Conservation (phyloP, 2,888 invertebrate genomes). For the Lasioglossum calceatum region DNA sequence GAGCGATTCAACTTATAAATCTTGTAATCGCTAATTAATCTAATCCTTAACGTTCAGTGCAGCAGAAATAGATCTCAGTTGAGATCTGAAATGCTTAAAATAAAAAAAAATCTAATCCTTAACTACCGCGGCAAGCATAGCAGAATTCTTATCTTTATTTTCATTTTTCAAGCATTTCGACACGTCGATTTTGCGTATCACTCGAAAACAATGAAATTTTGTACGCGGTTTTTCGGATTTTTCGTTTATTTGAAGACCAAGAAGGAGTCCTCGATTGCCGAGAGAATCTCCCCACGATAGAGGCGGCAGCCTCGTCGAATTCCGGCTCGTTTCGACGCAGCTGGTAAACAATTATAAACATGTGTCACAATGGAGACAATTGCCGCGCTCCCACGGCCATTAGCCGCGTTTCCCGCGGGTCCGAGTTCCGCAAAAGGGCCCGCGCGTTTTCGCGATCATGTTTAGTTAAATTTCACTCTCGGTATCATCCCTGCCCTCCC, state of each 20-base stretch:
- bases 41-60: background rate
- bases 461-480: slow-evolving; percentile 17
- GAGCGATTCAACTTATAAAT: background rate
- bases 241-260: background rate
- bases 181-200: background rate
- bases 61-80: no score
- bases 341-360: slow-evolving; percentile 80
- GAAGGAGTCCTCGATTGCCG: background rate
- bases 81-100: no score
- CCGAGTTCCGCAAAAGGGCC: slow-evolving; percentile 39
- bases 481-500: background rate
- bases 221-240: background rate
- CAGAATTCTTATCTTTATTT: no score
- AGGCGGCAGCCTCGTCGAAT: slow-evolving; percentile 46
- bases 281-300: slow-evolving; percentile 13
- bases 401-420: slow-evolving; percentile 70
- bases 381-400: slow-evolving; percentile 81
- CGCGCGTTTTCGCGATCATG: slow-evolving; percentile 36
- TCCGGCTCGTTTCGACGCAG: slow-evolving; percentile 73
- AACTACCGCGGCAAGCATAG: background rate
- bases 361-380: slow-evolving; percentile 80
- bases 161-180: background rate
- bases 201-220: no score
- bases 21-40: background rate
- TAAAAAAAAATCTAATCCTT: background rate